Conservation (phyloP, 2,888 invertebrate genomes). For the Adineta ricciae region DNA sequence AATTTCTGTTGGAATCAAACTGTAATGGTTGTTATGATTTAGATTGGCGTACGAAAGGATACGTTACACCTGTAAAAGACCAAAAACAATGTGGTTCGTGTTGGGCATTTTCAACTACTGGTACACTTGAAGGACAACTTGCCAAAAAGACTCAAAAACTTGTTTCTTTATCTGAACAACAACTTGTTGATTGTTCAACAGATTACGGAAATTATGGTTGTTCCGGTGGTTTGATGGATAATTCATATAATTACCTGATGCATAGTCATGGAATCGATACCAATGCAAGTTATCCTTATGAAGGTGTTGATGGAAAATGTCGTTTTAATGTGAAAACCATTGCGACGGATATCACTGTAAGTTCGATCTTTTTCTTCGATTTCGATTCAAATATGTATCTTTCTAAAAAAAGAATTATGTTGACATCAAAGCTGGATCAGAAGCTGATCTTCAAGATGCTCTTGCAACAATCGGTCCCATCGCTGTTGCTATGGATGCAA, state of each 20-base stretch:
- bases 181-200: slow-evolving; percentile 74
- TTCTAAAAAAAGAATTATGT: slow-evolving; percentile 34
- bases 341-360: not conserved
- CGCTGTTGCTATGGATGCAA: slow-evolving; percentile 36
- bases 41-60: slow-evolving; percentile 35
- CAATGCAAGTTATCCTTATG: slow-evolving; percentile 40
- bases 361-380: slow-evolving; percentile 20
- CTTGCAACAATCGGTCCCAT: slow-evolving; percentile 35
- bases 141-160: slow-evolving; percentile 66
- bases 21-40: not conserved
- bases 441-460: slow-evolving; percentile 35
- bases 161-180: slow-evolving; percentile 78
- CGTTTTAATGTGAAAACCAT: not conserved
- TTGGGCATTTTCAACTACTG: slow-evolving; percentile 64
- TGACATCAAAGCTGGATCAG: slow-evolving; percentile 35
- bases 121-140: slow-evolving; percentile 46
- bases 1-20: too few species aligned
- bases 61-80: slow-evolving; percentile 35
- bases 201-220: slow-evolving; percentile 73
- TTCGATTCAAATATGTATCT: too few species aligned
- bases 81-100: slow-evolving; percentile 58
- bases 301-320: not conserved
- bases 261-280: slow-evolving; percentile 40
- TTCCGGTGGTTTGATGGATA: slow-evolving; percentile 58
- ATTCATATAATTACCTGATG: slow-evolving; percentile 36